phyloP scores from a whole-genome alignment of 2,113 vertebrate genomes.

The Vimba vimba region DNA sequence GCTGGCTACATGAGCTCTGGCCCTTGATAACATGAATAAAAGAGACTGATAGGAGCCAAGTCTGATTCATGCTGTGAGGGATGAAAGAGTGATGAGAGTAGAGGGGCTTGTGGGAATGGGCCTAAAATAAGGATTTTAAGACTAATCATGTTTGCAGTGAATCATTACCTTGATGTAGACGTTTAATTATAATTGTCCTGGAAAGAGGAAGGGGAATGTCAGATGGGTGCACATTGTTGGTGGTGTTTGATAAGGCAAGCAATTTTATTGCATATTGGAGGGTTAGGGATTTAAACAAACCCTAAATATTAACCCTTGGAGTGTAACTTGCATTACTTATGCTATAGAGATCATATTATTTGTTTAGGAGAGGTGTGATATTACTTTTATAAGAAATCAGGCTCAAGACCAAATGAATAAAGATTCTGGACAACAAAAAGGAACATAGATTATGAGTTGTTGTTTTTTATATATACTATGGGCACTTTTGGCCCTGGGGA shows the following conservation, averaged over 20 bases:
- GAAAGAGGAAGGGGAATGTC: conserved; percentile 30
- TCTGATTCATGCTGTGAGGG: conserved; percentile 23
- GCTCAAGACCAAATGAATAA: no score
- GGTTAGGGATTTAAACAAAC: not conserved
- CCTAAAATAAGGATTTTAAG: conserved; percentile 12
- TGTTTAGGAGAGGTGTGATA: no score
- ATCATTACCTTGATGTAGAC: conserved; percentile 28
- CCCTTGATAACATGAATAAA: not conserved
- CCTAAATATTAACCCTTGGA: not conserved
- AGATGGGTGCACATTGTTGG: conserved; percentile 4
- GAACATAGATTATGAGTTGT: no score
- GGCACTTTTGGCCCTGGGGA: no score
- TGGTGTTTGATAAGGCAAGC: not conserved
- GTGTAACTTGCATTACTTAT: not conserved
- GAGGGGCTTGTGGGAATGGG: not conserved
- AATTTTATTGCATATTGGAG: not conserved
- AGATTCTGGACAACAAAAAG: no score
- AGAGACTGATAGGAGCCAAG: conserved; percentile 35
- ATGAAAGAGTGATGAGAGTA: conserved; percentile 23
- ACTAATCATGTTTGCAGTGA: conserved; percentile 45
- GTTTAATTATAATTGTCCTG: not conserved
- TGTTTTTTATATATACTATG: no score
- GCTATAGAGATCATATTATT: not conserved
- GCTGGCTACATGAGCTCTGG: not conserved
- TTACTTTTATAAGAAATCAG: no score